These are phyloP conservation scores for cattle (Bos taurus) DNA, from an alignment of 2,113 vertebrate species.

Conservation along the genomic window ARS-UCD2.0 NC_037350.1:4310501-4311000, in stretches of 20 bases:
- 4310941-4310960: background rate
- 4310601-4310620: background rate
- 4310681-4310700: background rate
- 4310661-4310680: conserved; percentile 10
- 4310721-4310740: background rate
- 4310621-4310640: background rate
- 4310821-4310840: background rate
- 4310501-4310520: background rate
- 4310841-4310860: background rate
- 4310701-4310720: background rate
- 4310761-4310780: background rate
- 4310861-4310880: background rate
- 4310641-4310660: conserved; percentile 46
- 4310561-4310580: background rate
- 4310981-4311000: background rate
- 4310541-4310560: background rate
- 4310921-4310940: background rate
- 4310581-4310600: background rate
- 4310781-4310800: background rate
- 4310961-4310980: background rate
- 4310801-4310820: background rate
- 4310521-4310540: background rate
- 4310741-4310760: background rate
- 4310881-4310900: background rate
- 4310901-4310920: background rate